Evolutionary conservation across 2,888 invertebrate species (phyloP), one percentile per base, ranked within the genome.

Genomic region (Limnephilus lunatus): DNA sequence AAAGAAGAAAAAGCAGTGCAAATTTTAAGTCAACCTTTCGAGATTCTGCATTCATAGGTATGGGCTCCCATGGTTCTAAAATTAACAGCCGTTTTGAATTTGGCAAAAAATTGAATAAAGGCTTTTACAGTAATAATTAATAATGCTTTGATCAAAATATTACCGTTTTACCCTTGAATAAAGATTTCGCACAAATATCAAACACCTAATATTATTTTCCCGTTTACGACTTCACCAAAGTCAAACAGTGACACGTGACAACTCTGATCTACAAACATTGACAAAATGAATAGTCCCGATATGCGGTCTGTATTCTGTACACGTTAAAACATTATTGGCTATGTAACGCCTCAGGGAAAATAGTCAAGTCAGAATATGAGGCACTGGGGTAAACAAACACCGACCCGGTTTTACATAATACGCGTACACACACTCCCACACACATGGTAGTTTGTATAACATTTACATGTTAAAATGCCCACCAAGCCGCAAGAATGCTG

Each of bases 381-480:
- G 89, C 89, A 89, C 35, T 89, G 89, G 89, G 89, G 89, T 89
- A 89, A 89, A 89, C 89, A 81, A 81, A 89, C 89, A 89, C 44
- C 25, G 32, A 68, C 89, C 81, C 12, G 44, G 30, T 81, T 30
- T 35, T 12, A 35, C 81, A 86, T 35, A 68, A 68, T 68, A 68
- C n/a, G 68, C 25, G 25, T 68, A 68, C 68, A 68, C 68, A 44
- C 85, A 85, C 85, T 35, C 85, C 31, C 44, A 39, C 85, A 39
- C 44, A 39, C 44, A 85, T n/a, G 1, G 68, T 68, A 25, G 68
- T 25, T 68, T 25, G 68, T 68, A 68, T 19, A 53, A 53, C 19
- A 53, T 53, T 53, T 25, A 19, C 53, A 53, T 53, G 53, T 9
- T 25, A 68, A 68, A 68, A 53, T 19, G 25, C 19, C 68, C 68